Base-by-base conservation (phyloP, 2,888 invertebrate genomes). In the Lamellibrachia satsuma region DNA sequence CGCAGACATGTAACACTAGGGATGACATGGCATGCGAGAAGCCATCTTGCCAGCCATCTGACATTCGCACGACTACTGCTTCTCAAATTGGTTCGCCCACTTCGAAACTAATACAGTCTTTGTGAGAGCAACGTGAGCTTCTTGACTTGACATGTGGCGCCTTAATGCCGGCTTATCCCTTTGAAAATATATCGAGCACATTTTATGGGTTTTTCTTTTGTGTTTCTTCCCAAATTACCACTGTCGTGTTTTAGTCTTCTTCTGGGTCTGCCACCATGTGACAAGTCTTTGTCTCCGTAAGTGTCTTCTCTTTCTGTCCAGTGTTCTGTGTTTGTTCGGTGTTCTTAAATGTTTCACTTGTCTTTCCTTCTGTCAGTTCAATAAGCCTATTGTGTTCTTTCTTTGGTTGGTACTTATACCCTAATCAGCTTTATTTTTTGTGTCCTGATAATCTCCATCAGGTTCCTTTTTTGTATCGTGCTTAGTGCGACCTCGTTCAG, bases 31-130 rank as follows among this genome's bases (percentile, higher is more conserved):
- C 75, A 75, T 75, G 75, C 75, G 75, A 75, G 75, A 75, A 75
- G 75, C 22, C 22, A 75, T 75, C 75, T 75, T 75, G 22, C 75
- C 75, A 75, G 6, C 75, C 75, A 75, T 75, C 75, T 75, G 75
- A 75, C 75, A 75, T 75, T 75, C 75, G 22, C 75, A 75, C 15
- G 75, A 75, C 75, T n/a, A 75, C 75, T 15, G 22, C 75, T 75
- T 75, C 75, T 75, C 75, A 75, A 75, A 75, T 75, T 75, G 75
- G 75, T 75, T 75, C 75, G 75, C 75, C 75, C 75, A 75, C 75
- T n/a, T 11, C 75, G 3, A 75, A 75, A 75, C n/a, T 75, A 75
- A 75, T 75, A 75, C 75, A 22, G 75, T 75, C 75, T 75, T 6
- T 75, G 75, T 11, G 22, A 75, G n/a, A 22, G 75, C 75, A 75